Evolutionary conservation across 2,113 vertebrate genomes (phyloP).

Genomic region (Grammomys dolichurus): DNA sequence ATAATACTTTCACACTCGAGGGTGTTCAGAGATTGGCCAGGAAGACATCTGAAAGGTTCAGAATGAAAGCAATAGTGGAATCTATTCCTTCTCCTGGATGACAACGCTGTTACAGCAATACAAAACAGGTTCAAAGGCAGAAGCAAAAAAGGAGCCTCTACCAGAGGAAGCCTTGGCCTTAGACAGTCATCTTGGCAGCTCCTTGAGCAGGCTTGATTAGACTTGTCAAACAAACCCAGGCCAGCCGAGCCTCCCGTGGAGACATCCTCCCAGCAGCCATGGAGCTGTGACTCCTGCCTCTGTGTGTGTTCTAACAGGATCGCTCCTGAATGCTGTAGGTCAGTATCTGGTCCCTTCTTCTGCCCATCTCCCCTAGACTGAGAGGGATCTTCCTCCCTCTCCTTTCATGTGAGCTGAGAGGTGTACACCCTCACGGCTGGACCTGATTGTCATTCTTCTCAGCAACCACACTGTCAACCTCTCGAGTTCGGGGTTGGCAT

Average conservation of each 20-base stretch:
- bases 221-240: background rate
- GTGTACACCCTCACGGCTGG: background rate
- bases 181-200: background rate
- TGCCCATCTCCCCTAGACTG: fast-evolving
- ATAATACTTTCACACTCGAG: conserved; percentile 47
- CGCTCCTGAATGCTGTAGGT: background rate
- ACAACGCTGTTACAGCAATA: conserved; percentile 51
- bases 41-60: conserved; percentile 54
- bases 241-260: fast-evolving
- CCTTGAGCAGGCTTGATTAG: background rate
- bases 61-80: conserved; percentile 58
- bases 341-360: background rate
- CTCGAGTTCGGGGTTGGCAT: background rate
- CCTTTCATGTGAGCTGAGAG: background rate
- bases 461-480: background rate
- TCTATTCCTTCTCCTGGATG: conserved; percentile 53
- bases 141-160: background rate
- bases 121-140: conserved; percentile 60
- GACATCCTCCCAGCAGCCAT: background rate
- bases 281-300: background rate
- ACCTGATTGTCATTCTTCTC: background rate
- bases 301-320: background rate
- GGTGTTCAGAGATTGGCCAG: conserved; percentile 66
- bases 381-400: background rate
- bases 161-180: background rate